Evolutionary conservation across 1,140 invertebrate genomes (phyloP), one percentile per base, ranked within the genome.

Genomic region (Diachasmimorpha longicaudata): DNA sequence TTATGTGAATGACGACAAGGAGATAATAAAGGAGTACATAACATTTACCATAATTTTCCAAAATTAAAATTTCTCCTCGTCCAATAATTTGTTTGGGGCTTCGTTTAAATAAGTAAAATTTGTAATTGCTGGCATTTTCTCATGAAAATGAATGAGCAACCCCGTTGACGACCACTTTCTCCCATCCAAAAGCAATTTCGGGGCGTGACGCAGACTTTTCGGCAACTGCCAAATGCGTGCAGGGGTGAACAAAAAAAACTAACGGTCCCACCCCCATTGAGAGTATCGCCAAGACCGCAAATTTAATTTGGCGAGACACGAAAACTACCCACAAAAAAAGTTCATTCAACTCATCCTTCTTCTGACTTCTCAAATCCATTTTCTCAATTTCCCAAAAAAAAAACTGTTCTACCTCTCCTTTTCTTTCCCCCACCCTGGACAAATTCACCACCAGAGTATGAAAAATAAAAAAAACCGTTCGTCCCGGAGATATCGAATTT

Each of bases 121-220:
- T 63, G 31, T 63, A 63, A 63, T 63, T 63, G 13, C 23, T 23
- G 5, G 23, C 25, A 23, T 63, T 63, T 13, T 8, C 23, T 31
- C 2, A n/a, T 14, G 16, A 68, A 68, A 68, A 37, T 37, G 0
- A 68, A n/a, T 25, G 25, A 37, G 66, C 13, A 68, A 68, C 14
- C 31, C 31, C 31, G 31, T 39, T 68, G 31, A 37, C 39, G 31
- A 37, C 11, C 25, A 68, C 36, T 68, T 68, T 63, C n/a, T 37
- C 36, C 31, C 36, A 68, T 37, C 66, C 14, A 31, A 75, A 75
- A 70, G 23, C 73, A 75, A 75, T 75, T 75, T 75, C 13, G 25
- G 68, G 42, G 14, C 66, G 44, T 75, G 73, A 75, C 73, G 25
- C 44, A 67, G 66, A 52, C 66, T 70, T 70, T 74, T 75, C 25